A percentile compares a stretch with the other conserved stretches of the same genome.
Evolutionary conservation across 2,888 invertebrate genomes (phyloP).

Genomic region (Scaeva pyrastri): DNA sequence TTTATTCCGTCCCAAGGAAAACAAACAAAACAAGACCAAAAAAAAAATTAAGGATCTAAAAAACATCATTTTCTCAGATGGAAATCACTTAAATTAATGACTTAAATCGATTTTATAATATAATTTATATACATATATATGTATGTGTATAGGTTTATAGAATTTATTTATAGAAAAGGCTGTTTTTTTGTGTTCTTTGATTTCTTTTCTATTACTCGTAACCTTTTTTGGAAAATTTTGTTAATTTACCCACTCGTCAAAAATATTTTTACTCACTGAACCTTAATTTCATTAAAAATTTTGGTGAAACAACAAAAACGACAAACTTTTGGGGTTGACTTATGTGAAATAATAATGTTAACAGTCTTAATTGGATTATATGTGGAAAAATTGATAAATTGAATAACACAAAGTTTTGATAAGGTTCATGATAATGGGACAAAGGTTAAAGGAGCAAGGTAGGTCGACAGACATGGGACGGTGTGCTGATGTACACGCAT

Average conservation of each 20-base stretch:
- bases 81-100: slow-evolving; percentile 40
- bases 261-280: slow-evolving; percentile 15
- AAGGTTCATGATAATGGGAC: no score
- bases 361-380: slow-evolving; percentile 22
- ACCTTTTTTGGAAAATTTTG: slow-evolving; percentile 1
- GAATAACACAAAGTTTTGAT: slow-evolving; percentile 9
- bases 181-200: slow-evolving; percentile 9
- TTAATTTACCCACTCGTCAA: slow-evolving; percentile 23
- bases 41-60: not conserved
- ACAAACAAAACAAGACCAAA: not conserved
- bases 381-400: slow-evolving; percentile 25
- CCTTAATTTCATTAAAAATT: slow-evolving; percentile 7
- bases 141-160: not conserved
- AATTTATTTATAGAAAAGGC: not conserved
- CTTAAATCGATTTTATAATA: slow-evolving; percentile 33
- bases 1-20: not conserved
- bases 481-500: not conserved
- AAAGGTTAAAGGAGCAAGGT: no score
- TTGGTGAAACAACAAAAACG: not conserved
- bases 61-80: not conserved
- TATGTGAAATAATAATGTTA: slow-evolving; percentile 3
- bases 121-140: not conserved
- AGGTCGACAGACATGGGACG: not conserved
- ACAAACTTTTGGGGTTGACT: slow-evolving; percentile 5
- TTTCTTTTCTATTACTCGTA: not conserved